Conservation (phyloP, 2,797 vertebrate species). For the Sebastes vulpes region DNA sequence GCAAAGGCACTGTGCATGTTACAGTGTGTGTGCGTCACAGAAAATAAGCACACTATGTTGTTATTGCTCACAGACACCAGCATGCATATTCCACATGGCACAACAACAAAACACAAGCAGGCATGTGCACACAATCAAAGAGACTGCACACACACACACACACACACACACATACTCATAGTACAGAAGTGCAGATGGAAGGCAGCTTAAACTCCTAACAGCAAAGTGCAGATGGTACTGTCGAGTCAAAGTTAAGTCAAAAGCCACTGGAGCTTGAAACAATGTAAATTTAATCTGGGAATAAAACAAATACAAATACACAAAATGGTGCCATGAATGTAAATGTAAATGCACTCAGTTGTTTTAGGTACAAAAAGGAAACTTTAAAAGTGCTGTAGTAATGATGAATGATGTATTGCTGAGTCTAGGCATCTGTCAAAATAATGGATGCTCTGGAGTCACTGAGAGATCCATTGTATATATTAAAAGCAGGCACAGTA, state of each 20-base stretch:
- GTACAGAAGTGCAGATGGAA: slow-evolving; percentile 20
- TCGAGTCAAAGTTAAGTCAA: slow-evolving; percentile 22
- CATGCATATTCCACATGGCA: slow-evolving; percentile 13
- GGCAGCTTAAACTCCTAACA: slow-evolving; percentile 9
- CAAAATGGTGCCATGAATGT: neutral
- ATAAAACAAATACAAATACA: slow-evolving; percentile 14
- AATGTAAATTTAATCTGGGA: slow-evolving; percentile 21
- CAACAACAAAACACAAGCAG: slow-evolving; percentile 14
- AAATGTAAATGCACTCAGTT: neutral
- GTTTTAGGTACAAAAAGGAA: slow-evolving; percentile 21
- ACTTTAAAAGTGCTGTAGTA: slow-evolving; percentile 51
- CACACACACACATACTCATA: neutral
- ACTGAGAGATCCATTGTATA: slow-evolving; percentile 23
- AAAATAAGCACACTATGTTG: slow-evolving; percentile 6
- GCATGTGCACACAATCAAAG: neutral
- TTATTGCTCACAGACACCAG: slow-evolving; percentile 1
- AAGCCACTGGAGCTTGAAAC: slow-evolving; percentile 25
- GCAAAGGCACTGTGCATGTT: neutral
- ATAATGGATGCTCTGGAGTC: slow-evolving; percentile 61
- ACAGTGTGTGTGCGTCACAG: neutral
- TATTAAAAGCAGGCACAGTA: slow-evolving; percentile 32
- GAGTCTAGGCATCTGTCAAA: slow-evolving; percentile 55
- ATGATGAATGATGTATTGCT: slow-evolving; percentile 63
- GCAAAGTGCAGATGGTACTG: slow-evolving; percentile 30
- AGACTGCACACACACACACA: neutral